phyloP scores from a whole-genome alignment of 53 echinoderm and acorn worm species.

The Astropecten irregularis region DNA sequence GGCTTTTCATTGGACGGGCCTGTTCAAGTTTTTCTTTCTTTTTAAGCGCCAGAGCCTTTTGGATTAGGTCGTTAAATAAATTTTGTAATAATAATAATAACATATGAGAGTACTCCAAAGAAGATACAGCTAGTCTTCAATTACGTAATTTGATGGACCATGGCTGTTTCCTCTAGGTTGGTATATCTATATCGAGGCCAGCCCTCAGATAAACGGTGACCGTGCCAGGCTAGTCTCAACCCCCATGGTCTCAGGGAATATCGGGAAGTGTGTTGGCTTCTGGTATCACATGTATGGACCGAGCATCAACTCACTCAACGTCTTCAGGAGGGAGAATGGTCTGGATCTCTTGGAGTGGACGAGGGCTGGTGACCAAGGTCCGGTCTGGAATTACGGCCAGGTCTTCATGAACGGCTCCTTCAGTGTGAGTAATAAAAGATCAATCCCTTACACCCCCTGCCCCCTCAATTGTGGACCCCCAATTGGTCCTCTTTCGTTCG shows the following conservation, averaged over 20 bases:
- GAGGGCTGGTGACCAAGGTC: slow-evolving; percentile 26
- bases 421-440: slow-evolving; percentile 38
- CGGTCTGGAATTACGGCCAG: slow-evolving; percentile 49
- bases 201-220: slow-evolving; percentile 49
- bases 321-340: slow-evolving; percentile 34
- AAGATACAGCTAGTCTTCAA: too few relatives aligned
- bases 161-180: too few relatives aligned
- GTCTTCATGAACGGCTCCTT: slow-evolving; percentile 50
- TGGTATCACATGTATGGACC: slow-evolving; percentile 84
- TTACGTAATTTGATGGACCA: too few relatives aligned
- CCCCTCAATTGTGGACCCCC: too few relatives aligned
- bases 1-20: too few relatives aligned
- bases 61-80: too few relatives aligned
- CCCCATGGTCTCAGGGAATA: slow-evolving; percentile 53
- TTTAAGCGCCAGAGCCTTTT: too few relatives aligned
- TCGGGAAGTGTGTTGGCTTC: slow-evolving; percentile 69
- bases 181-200: slow-evolving; percentile 69
- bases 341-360: slow-evolving; percentile 33
- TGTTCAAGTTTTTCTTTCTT: too few relatives aligned
- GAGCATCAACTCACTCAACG: slow-evolving; percentile 49
- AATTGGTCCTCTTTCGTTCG: too few relatives aligned
- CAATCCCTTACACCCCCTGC: background rate
- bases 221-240: slow-evolving; percentile 55
- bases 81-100: too few relatives aligned
- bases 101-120: too few relatives aligned